Evolutionary conservation across 1,140 invertebrate species (phyloP).

Genomic region (Lucilia cuprina): DNA sequence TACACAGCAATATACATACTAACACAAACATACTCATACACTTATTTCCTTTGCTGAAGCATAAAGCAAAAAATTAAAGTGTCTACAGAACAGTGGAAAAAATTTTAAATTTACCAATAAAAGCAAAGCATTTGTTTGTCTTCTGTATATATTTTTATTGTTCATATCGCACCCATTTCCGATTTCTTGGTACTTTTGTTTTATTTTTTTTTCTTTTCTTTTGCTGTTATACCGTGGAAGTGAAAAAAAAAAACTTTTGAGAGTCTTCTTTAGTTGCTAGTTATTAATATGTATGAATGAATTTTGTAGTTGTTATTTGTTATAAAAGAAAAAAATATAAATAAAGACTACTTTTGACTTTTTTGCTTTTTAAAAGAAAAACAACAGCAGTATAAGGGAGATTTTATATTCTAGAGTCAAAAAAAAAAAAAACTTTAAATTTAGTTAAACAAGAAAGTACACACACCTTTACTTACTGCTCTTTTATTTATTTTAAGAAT

Average conservation of each 20-base stretch:
- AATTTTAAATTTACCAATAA: background rate
- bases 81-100: background rate
- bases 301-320: background rate
- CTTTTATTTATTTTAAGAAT: no score
- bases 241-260: background rate
- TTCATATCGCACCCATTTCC: conserved; percentile 32
- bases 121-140: conserved; percentile 17
- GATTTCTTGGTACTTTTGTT: background rate
- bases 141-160: conserved; percentile 16
- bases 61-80: background rate
- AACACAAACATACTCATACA: background rate
- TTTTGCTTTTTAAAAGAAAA: background rate
- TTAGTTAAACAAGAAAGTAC: no score
- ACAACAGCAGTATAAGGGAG: no score
- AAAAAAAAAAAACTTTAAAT: no score
- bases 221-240: background rate
- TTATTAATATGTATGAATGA: conserved; percentile 15
- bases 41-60: background rate
- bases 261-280: background rate
- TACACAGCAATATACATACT: background rate
- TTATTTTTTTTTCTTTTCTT: background rate
- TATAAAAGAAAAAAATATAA: background rate
- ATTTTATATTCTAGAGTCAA: no score
- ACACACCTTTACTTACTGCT: no score
- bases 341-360: background rate